Conservation (phyloP, 2,888 invertebrate genomes). For the Epistrophella euchroma region DNA sequence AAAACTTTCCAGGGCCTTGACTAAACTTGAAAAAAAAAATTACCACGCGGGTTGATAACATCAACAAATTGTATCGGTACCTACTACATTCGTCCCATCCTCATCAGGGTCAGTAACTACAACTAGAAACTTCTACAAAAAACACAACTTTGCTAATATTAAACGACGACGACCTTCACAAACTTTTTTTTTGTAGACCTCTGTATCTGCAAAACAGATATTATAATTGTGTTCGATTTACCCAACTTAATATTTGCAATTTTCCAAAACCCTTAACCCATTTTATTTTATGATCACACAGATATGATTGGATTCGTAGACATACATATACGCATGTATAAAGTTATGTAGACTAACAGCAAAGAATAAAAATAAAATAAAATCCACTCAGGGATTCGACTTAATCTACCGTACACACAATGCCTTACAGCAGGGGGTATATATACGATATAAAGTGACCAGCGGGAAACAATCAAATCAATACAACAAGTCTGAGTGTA, state of each 20-base stretch:
- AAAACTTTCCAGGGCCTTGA: too few species aligned
- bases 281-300: slow-evolving; percentile 41
- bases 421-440: slow-evolving; percentile 35
- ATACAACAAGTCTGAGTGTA: slow-evolving; percentile 58
- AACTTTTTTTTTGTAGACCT: not conserved
- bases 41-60: too few species aligned
- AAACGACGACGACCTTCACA: not conserved
- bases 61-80: not conserved
- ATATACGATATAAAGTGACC: slow-evolving; percentile 38
- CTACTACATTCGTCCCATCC: not conserved
- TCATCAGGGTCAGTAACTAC: not conserved
- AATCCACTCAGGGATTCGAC: slow-evolving; percentile 49
- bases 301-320: slow-evolving; percentile 60
- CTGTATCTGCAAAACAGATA: slow-evolving; percentile 10
- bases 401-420: slow-evolving; percentile 49
- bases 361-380: not conserved
- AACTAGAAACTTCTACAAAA: not conserved
- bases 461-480: slow-evolving; percentile 71
- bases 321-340: not conserved
- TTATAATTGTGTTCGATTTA: slow-evolving; percentile 30
- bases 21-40: too few species aligned
- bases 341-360: slow-evolving; percentile 38
- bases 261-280: slow-evolving; percentile 64
- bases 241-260: slow-evolving; percentile 42
- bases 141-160: not conserved